Conservation (phyloP, 1,140 invertebrate genomes). For the Apis laboriosa region DNA sequence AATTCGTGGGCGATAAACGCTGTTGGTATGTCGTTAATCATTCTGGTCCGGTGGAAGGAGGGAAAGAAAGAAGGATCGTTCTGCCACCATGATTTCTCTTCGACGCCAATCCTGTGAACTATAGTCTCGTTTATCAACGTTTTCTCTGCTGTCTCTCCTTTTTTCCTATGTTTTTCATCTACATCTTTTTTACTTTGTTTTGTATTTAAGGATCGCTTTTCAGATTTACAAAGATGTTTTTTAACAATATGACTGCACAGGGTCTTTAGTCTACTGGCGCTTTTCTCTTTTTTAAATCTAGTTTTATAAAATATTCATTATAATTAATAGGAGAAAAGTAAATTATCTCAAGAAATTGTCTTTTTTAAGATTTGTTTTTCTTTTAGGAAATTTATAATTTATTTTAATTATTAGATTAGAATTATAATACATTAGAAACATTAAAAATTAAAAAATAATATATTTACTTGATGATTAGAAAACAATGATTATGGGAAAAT, state of each 20-base stretch:
- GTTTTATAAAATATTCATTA: not conserved
- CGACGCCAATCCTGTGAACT: constrained; percentile 51
- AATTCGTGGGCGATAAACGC: constrained; percentile 65
- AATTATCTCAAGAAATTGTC: not conserved
- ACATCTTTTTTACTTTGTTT: not conserved
- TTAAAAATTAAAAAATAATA: constrained; percentile 14
- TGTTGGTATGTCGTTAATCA: constrained; percentile 64
- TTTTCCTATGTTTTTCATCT: not conserved
- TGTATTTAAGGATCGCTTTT: not conserved
- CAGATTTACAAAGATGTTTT: not conserved
- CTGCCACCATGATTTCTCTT: constrained; percentile 62
- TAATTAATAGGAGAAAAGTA: not conserved
- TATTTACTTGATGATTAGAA: not conserved
- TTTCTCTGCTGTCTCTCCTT: constrained; percentile 10
- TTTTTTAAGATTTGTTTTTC: not conserved
- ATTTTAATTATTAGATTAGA: not conserved
- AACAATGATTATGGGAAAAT: not conserved
- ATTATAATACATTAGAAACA: not conserved
- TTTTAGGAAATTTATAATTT: not conserved
- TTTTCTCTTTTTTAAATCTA: not conserved
- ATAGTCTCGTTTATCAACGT: constrained; percentile 50
- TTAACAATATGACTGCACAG: constrained; percentile 12
- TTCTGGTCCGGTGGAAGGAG: constrained; percentile 63
- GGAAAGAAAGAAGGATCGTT: constrained; percentile 64
- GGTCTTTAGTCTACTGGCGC: not conserved